A percentile compares a stretch with the other conserved stretches of the same genome.
phyloP scores from a whole-genome alignment of 1,140 invertebrate species.

The Caenorhabditis inopinata region DNA sequence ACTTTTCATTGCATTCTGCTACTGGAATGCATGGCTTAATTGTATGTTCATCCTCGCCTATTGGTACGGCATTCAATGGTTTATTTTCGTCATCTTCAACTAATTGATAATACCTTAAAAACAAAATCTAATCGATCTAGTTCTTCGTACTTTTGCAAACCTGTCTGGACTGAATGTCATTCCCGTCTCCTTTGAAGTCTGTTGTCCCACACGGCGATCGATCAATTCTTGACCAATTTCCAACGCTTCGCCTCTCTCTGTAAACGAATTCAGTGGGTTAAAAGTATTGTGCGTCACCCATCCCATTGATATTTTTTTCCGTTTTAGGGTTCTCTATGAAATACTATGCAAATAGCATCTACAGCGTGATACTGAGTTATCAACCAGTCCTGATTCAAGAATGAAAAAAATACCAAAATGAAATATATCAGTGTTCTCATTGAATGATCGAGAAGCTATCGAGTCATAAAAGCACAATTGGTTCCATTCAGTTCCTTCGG shows the following conservation, averaged over 20 bases:
- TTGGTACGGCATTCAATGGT: constrained; percentile 63
- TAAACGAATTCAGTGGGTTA: constrained; percentile 36
- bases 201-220: constrained; percentile 66
- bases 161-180: constrained; percentile 54
- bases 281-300: not conserved
- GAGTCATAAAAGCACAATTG: constrained; percentile 1
- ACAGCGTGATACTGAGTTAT: not conserved
- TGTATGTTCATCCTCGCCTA: not conserved
- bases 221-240: constrained; percentile 67
- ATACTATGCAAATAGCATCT: not conserved
- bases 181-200: constrained; percentile 48
- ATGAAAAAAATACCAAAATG: not conserved
- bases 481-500: constrained; percentile 8
- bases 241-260: constrained; percentile 63
- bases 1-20: constrained; percentile 65
- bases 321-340: not conserved
- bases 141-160: constrained; percentile 53
- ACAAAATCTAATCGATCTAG: constrained; percentile 43
- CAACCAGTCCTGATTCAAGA: not conserved
- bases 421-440: not conserved
- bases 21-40: constrained; percentile 52
- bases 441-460: not conserved
- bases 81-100: constrained; percentile 66
- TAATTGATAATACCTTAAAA: constrained; percentile 59
- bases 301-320: not conserved